A percentile compares a stretch with the other conserved stretches of the same genome.
Conservation (phyloP, 2,797 vertebrate genomes). For the Pangasius sanitwongsei region DNA sequence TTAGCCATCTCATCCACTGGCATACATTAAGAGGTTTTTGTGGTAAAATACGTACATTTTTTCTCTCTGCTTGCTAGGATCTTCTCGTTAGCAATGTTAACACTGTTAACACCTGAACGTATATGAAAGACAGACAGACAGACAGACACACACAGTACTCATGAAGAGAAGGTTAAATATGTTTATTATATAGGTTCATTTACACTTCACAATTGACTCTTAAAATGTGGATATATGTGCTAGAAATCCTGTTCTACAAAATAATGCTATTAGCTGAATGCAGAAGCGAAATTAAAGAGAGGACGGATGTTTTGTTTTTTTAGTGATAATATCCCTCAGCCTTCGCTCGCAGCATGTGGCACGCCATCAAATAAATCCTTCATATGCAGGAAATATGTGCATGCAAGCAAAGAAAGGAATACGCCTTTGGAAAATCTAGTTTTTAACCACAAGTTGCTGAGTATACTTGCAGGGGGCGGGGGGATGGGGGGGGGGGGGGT, state of each 20-base stretch:
- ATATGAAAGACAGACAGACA: background rate
- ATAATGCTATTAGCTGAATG: constrained; percentile 68
- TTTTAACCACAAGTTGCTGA: constrained; percentile 31
- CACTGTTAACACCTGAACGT: background rate
- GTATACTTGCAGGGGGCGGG: background rate
- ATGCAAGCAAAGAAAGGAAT: constrained; percentile 66
- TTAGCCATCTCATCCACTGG: background rate
- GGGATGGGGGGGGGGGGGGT: background rate
- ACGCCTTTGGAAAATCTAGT: constrained; percentile 63
- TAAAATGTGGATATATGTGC: constrained; percentile 75
- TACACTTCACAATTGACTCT: constrained; percentile 75
- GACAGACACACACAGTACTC: background rate
- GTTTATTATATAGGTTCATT: constrained; percentile 81
- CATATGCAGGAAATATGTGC: constrained; percentile 42
- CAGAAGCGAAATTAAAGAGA: constrained; percentile 60
- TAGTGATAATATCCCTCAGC: constrained; percentile 60
- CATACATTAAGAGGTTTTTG: no score
- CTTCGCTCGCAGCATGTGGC: constrained; percentile 40
- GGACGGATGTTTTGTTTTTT: constrained; percentile 41
- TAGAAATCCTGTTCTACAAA: constrained; percentile 70
- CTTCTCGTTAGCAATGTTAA: background rate
- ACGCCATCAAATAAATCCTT: constrained; percentile 31
- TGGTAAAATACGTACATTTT: no score
- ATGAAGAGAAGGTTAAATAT: constrained; percentile 76
- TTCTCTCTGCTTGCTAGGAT: background rate